Conservation (phyloP, 2,888 invertebrate genomes). For the Tanypteryx hageni region DNA sequence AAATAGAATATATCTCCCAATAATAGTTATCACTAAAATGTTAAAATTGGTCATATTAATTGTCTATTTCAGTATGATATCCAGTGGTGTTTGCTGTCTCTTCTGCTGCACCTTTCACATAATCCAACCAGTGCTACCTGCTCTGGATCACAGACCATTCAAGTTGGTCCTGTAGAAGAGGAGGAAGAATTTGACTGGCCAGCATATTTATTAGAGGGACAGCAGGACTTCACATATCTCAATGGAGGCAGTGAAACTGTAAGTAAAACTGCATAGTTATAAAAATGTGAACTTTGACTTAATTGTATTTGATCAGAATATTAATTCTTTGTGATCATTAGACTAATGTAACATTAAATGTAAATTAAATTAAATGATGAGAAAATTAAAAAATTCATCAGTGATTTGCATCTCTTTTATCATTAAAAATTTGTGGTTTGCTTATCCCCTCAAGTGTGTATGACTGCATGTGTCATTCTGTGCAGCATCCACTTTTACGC, state of each 20-base stretch:
- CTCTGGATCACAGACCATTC: not conserved
- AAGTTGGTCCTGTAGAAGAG: not conserved
- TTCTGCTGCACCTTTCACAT: slow-evolving; percentile 75
- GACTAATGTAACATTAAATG: too few relatives aligned
- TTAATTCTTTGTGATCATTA: not conserved
- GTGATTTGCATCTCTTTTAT: too few relatives aligned
- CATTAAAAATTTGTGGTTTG: too few relatives aligned
- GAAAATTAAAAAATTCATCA: too few relatives aligned
- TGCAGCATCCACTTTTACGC: too few relatives aligned
- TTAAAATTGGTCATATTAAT: too few relatives aligned
- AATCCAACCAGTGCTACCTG: slow-evolving; percentile 67
- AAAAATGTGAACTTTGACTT: not conserved
- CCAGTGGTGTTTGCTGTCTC: slow-evolving; percentile 76
- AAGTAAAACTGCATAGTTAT: not conserved
- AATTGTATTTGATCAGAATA: not conserved
- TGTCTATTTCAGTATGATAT: slow-evolving; percentile 74
- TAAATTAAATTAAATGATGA: too few relatives aligned
- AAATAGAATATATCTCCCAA: not conserved
- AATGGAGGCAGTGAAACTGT: slow-evolving; percentile 51
- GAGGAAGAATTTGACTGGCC: slow-evolving; percentile 45
- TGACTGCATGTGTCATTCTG: too few relatives aligned
- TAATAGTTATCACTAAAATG: too few relatives aligned
- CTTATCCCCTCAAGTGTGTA: too few relatives aligned
- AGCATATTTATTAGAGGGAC: slow-evolving; percentile 42
- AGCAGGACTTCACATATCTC: not conserved